These are phyloP conservation scores for Chinchilla lanigera DNA, from an alignment of 2,113 vertebrate species.

Conservation along the genomic window DNA sequence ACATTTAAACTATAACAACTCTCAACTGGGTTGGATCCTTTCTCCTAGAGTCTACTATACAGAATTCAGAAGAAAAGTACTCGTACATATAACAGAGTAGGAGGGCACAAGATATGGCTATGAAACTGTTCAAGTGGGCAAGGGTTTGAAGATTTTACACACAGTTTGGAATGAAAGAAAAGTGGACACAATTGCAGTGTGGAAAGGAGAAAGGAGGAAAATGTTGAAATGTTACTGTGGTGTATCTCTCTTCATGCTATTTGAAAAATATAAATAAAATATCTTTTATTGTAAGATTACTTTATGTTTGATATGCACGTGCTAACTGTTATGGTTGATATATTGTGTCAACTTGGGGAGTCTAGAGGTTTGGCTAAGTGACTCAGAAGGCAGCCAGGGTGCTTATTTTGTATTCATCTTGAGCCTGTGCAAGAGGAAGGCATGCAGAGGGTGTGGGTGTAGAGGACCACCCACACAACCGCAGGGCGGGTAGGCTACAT, in stretches of 20 bases:
- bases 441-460: too few relatives aligned
- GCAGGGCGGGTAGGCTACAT: too few relatives aligned
- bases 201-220: background rate
- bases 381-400: too few relatives aligned
- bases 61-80: constrained; percentile 16
- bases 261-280: constrained; percentile 51
- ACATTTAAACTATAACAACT: background rate
- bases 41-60: background rate
- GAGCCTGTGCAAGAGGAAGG: too few relatives aligned
- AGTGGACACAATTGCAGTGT: background rate
- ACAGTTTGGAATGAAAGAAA: constrained; percentile 2
- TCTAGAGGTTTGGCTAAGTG: too few relatives aligned
- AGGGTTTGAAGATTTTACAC: background rate
- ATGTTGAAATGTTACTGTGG: background rate
- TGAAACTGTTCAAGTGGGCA: background rate
- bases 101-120: background rate
- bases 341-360: too few relatives aligned
- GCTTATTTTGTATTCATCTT: too few relatives aligned
- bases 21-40: background rate
- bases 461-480: too few relatives aligned
- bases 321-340: too few relatives aligned
- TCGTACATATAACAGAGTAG: background rate
- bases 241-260: background rate
- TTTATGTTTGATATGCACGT: background rate
- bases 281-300: background rate